phyloP scores from a whole-genome alignment of 2,113 vertebrate genomes.

The Zootoca vivipara region DNA sequence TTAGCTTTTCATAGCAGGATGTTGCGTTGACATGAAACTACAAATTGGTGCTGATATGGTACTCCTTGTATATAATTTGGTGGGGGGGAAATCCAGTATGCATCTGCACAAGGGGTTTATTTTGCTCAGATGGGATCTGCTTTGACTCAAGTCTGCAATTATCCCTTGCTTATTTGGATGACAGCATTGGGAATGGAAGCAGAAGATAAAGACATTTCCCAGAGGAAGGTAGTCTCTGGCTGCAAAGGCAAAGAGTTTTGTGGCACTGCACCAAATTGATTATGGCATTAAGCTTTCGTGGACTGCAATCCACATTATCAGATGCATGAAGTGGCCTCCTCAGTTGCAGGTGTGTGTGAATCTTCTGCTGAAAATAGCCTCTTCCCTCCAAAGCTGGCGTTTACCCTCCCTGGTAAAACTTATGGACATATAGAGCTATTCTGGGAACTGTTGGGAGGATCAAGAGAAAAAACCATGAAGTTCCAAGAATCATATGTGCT shows the following conservation, averaged over 20 bases:
- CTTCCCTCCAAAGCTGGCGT: not conserved
- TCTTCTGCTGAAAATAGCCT: not conserved
- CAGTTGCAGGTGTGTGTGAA: not conserved
- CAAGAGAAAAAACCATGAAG: conserved; percentile 25
- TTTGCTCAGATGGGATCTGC: not conserved
- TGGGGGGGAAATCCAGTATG: not conserved
- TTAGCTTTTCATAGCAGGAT: conserved; percentile 33
- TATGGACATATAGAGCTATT: not conserved
- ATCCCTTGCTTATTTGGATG: not conserved
- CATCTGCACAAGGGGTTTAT: not conserved
- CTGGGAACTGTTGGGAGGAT: not conserved
- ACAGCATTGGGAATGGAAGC: not conserved
- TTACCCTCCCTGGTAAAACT: not conserved
- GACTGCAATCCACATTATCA: not conserved
- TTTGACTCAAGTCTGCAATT: not conserved
- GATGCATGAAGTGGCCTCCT: not conserved
- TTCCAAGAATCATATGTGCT: conserved; percentile 50
- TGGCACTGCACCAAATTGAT: not conserved
- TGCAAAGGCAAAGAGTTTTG: not conserved
- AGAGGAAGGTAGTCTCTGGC: not conserved
- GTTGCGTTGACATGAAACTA: not conserved
- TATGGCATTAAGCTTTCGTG: not conserved
- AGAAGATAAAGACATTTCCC: not conserved
- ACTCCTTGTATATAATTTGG: not conserved
- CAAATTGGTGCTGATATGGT: not conserved